Evolutionary conservation across 2,797 vertebrate species (phyloP), one percentile per base, ranked within the genome.

Genomic region (Periophthalmus magnuspinnatus): DNA sequence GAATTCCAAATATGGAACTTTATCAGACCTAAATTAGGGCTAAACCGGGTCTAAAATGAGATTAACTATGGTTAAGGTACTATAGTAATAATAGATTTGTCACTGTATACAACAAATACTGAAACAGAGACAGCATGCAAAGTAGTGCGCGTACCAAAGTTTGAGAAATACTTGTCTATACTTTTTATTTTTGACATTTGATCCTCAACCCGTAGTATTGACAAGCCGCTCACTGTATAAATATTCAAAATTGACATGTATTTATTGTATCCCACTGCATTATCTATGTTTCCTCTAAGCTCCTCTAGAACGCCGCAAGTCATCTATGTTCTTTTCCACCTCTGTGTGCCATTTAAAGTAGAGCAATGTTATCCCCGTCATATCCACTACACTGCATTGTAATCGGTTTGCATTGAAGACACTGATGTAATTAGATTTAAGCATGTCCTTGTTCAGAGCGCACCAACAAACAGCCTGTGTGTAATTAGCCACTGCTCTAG

Each of bases 371-470:
- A 45, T 17, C 47, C 14, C 22, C 14, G 22, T 28, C 41, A 19
- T 17, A 48, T 48, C 38, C 61, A 19, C 22, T 36, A 8, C 36
- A 2, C 9, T 21, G 36, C 36, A 47, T 24, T 24, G 21, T 47
- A 41, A 45, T 22, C 13, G 22, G 61, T 64, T 64, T 48, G 22
- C 62, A 28, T 45, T 62, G 38, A 48, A 48, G 38, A 22, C 22
- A 32, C 3, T 3, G 22, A 48, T 47, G 41, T 52, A 65, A 65
- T 65, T 28, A 52, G 45, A 65, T 33, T 33, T 65, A 50, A 50
- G 63, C 47, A 45, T 65, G 24, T 48, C 47, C 47, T 50, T 65
- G 63, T 65, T 65, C 24, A 33, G 47, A 64, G 21, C 60, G 62
- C 41, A 10, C 7, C 17, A 65, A 65, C 45, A 65, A 65, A 65